Evolutionary conservation across 2,797 vertebrate species (phyloP).

Genomic region (Buphagus erythrorhynchus): DNA sequence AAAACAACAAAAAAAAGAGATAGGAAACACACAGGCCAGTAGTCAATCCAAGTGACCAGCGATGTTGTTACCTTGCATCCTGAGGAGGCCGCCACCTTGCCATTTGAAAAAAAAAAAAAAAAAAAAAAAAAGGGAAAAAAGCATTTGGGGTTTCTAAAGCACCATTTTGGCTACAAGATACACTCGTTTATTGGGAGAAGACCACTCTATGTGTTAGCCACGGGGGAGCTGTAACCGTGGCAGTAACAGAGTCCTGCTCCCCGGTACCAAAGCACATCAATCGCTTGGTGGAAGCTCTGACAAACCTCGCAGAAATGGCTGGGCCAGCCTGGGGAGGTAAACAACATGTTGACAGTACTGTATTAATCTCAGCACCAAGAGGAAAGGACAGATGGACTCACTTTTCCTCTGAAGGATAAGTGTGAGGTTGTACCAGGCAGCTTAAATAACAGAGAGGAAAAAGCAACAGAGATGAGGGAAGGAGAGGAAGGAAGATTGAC

Average conservation of each 20-base stretch:
- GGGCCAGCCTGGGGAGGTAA: neutral
- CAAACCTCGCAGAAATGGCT: neutral
- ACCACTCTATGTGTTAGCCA: neutral
- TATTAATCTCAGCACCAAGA: neutral
- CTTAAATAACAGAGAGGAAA: neutral
- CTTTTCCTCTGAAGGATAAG: neutral
- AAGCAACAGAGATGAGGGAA: neutral
- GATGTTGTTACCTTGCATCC: neutral
- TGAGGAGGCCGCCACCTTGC: rapidly evolving
- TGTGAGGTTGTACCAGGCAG: neutral
- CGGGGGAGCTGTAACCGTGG: neutral
- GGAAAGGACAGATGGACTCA: neutral
- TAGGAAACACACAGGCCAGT: neutral
- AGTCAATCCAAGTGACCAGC: neutral
- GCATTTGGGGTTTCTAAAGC: neutral
- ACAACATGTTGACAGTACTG: neutral
- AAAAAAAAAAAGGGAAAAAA: neutral
- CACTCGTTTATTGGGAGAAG: neutral
- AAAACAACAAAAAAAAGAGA: neutral
- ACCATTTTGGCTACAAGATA: neutral
- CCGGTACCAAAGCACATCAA: neutral
- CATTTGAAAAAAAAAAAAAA: neutral
- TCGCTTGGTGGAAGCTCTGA: neutral
- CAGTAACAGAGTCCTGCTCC: neutral
- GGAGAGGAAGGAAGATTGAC: neutral